Evolutionary conservation across 1,140 invertebrate genomes (phyloP).

Genomic region (Eumeta japonica): DNA sequence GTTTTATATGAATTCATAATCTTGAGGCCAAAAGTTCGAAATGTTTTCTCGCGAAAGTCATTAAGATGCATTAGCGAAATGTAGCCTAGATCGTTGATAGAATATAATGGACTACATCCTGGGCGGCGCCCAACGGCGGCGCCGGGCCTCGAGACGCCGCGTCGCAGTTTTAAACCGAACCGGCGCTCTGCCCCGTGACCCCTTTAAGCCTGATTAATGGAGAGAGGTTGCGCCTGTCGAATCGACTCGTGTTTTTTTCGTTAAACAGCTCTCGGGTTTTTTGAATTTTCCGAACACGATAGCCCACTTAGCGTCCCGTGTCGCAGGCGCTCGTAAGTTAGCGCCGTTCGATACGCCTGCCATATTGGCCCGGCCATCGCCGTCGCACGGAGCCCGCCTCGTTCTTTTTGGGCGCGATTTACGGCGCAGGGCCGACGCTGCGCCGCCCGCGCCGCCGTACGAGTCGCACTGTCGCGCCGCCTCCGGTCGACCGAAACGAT

Average conservation of each 20-base stretch:
- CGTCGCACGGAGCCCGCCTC: too few relatives aligned
- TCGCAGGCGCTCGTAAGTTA: constrained; percentile 38
- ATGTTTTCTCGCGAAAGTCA: too few relatives aligned
- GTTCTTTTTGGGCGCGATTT: constrained; percentile 47
- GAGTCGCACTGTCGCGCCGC: constrained; percentile 30
- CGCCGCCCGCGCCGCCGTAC: constrained; percentile 25
- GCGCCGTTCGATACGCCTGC: constrained; percentile 40
- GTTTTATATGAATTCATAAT: too few relatives aligned
- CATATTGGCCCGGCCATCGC: constrained; percentile 22
- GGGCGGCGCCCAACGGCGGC: constrained; percentile 6
- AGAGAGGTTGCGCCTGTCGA: constrained; percentile 14
- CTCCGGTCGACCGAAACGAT: constrained; percentile 31
- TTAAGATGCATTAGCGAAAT: too few relatives aligned
- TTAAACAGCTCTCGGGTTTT: constrained; percentile 26
- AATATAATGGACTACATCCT: too few relatives aligned
- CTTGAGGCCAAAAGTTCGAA: too few relatives aligned
- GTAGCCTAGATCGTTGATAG: too few relatives aligned
- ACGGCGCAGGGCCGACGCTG: constrained; percentile 33
- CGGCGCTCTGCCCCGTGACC: constrained; percentile 16
- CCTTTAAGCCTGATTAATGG: constrained; percentile 34
- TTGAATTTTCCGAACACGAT: constrained; percentile 41
- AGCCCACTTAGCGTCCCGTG: constrained; percentile 40
- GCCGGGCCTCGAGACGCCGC: constrained; percentile 14
- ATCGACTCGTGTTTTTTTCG: constrained; percentile 23
- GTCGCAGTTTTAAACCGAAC: constrained; percentile 13